These are phyloP conservation scores for Diachasmimorpha longicaudata DNA, from an alignment of 1,140 invertebrate species.

Conservation along the genomic window DNA sequence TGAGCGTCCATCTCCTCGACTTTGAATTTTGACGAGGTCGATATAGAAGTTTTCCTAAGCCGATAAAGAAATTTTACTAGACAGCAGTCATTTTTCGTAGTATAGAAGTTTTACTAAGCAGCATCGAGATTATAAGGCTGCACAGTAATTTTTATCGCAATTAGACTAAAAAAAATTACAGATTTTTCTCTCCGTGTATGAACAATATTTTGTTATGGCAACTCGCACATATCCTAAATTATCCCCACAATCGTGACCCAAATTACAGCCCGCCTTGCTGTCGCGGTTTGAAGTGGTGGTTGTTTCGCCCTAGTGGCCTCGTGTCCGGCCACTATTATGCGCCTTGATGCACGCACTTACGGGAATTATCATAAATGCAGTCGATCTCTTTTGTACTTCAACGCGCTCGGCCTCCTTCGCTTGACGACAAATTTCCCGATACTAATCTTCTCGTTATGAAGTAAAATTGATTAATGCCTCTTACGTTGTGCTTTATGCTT, in stretches of 20 bases:
- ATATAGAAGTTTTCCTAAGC: too few relatives aligned
- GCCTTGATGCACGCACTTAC: conserved; percentile 7
- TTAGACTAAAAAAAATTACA: too few relatives aligned
- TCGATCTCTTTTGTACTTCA: conserved; percentile 5
- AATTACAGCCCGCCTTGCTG: conserved; percentile 8
- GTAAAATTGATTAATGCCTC: not conserved
- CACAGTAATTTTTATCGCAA: too few relatives aligned
- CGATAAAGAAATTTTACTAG: too few relatives aligned
- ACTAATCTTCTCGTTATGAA: not conserved
- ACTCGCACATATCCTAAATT: conserved; percentile 1
- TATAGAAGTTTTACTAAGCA: too few relatives aligned
- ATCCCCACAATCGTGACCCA: conserved; percentile 18
- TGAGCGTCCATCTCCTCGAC: too few relatives aligned
- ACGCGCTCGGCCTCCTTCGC: not conserved
- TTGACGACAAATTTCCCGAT: not conserved
- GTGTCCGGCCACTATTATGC: conserved; percentile 13
- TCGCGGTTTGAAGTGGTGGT: not conserved
- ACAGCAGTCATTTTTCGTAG: too few relatives aligned
- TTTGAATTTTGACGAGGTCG: too few relatives aligned
- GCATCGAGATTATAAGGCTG: too few relatives aligned
- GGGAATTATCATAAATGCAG: conserved; percentile 20
- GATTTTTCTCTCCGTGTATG: too few relatives aligned
- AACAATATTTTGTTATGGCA: not conserved
- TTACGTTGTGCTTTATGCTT: too few relatives aligned
- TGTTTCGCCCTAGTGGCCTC: conserved; percentile 12